These are phyloP conservation scores for Mellivora capensis DNA, from an alignment of 2,113 vertebrate genomes.

Conservation along the genomic window DNA sequence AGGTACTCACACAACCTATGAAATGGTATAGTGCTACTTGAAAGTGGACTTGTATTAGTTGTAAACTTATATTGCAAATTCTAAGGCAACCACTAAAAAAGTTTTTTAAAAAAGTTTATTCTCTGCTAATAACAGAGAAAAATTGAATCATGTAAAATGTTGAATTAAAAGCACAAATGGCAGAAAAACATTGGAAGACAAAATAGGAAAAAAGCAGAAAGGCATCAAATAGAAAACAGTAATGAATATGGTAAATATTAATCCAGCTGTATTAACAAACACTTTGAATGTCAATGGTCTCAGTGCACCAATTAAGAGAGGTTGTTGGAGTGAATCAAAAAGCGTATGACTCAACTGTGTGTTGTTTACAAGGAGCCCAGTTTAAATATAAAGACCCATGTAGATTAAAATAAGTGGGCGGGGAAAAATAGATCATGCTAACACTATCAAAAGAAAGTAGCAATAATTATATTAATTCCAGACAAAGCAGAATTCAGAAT, in stretches of 20 bases:
- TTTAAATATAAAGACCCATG: background rate
- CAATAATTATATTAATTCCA: background rate
- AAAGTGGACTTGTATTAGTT: background rate
- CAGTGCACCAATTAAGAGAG: background rate
- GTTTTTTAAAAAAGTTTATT: too few species aligned
- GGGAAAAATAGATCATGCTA: background rate
- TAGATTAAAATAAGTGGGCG: background rate
- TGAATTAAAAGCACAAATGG: background rate
- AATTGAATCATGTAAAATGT: background rate
- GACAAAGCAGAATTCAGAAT: background rate
- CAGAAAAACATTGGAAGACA: background rate
- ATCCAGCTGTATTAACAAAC: background rate
- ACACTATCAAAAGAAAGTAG: background rate
- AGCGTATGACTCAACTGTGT: background rate
- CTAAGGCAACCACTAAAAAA: background rate
- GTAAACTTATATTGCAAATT: background rate
- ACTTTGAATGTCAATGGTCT: background rate
- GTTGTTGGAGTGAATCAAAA: background rate
- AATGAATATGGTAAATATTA: background rate
- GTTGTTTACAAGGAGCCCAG: background rate
- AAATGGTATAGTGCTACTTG: background rate
- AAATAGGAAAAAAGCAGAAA: background rate
- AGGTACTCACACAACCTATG: background rate
- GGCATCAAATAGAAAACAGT: background rate
- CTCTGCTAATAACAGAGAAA: background rate